Conservation (phyloP, 2,113 vertebrate species). For the Gallinago paraguaiae region DNA sequence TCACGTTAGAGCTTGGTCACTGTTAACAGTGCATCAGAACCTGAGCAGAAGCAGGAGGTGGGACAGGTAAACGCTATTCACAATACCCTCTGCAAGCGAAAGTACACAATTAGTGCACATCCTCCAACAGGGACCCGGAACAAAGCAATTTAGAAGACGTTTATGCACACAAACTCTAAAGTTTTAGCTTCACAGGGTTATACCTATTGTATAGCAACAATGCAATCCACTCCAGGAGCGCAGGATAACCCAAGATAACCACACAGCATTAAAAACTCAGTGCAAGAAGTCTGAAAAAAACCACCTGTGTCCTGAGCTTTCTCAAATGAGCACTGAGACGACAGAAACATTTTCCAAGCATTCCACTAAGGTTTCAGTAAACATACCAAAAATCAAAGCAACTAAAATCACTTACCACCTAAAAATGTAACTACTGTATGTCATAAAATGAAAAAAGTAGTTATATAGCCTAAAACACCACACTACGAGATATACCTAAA, state of each 20-base stretch:
- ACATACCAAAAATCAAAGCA: background rate
- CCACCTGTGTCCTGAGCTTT: background rate
- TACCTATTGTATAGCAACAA: background rate
- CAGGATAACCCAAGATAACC: background rate
- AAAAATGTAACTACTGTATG: background rate
- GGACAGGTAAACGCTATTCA: background rate
- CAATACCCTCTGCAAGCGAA: background rate
- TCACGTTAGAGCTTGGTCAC: background rate
- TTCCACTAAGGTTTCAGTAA: background rate
- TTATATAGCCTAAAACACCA: background rate
- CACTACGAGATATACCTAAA: background rate
- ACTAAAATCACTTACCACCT: background rate
- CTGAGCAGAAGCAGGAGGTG: background rate
- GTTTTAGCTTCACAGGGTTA: background rate
- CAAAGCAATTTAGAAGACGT: background rate
- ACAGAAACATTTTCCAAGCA: background rate
- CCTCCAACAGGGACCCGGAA: background rate
- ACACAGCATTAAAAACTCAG: rapidly evolving
- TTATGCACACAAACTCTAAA: background rate
- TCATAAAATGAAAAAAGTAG: background rate
- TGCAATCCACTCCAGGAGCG: background rate
- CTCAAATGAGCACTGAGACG: background rate
- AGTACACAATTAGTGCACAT: background rate
- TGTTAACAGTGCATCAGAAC: background rate
- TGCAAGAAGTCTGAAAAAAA: background rate